Evolutionary conservation across 1,140 invertebrate genomes (phyloP).

Genomic region (Zophobas atratus): DNA sequence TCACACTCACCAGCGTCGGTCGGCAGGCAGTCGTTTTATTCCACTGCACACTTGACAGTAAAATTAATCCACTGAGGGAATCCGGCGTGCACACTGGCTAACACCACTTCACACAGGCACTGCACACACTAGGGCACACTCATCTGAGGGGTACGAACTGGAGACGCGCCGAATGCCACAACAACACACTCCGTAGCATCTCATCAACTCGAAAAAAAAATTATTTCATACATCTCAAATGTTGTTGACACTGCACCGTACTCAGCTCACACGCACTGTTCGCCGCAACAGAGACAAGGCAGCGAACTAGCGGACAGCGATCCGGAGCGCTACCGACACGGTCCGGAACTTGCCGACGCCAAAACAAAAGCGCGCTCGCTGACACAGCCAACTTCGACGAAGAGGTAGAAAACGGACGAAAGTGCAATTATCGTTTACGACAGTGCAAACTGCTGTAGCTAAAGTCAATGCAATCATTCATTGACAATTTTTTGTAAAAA

Average conservation of each 20-base stretch:
- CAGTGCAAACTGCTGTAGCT: neutral
- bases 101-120: neutral
- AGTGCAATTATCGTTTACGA: neutral
- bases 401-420: constrained; percentile 1
- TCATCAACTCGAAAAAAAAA: constrained; percentile 4
- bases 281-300: constrained; percentile 35
- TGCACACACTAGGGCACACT: neutral
- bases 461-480: neutral
- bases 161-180: neutral
- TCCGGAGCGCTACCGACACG: neutral
- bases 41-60: constrained; percentile 15
- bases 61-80: constrained; percentile 19
- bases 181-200: neutral
- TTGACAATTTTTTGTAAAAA: neutral
- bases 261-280: constrained; percentile 24
- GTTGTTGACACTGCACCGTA: constrained; percentile 21
- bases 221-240: neutral
- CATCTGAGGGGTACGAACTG: neutral
- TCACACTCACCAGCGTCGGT: constrained; percentile 42
- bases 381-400: neutral
- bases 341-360: neutral
- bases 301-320: constrained; percentile 18
- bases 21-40: constrained; percentile 9
- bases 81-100: neutral
- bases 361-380: constrained; percentile 10